Base-by-base conservation (phyloP, 2,113 vertebrate genomes). In the Platichthys flesus region DNA sequence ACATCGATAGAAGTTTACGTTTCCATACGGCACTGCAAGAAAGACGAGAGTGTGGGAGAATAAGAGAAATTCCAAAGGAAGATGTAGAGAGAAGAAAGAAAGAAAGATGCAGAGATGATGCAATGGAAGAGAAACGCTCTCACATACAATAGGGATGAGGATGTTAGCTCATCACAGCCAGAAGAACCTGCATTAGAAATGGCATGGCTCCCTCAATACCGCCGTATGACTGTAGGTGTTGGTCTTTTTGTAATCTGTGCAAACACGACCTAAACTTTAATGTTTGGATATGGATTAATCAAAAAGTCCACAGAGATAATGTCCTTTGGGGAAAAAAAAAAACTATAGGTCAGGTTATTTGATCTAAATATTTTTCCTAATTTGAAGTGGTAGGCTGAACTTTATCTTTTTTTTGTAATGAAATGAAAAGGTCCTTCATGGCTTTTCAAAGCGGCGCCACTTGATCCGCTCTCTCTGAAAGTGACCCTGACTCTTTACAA, bases 401-500 rank as follows among this genome's bases (percentile, higher is more conserved):
- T 15, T 9, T 58, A 51, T 37, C 24, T 23, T 14, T 45, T 58
- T 5, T 60, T 54, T 42, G 23, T 13, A 5, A 31, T n/a, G 8
- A 35, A 75, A 21, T 40, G 56, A 58, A 31, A 76, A 69, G 37
- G 15, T 14, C 52, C 4, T 24, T 10, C 5, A 69, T 66, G 47
- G 16, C 18, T 42, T 76, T 60, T 20, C 63, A 42, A 15, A 52
- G 20, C 3, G 56, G 31, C 57, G 6, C 9, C 7, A 37, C 23
- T 28, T 0, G 12, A 28, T 24, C 56, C 14, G 9, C 10, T 52
- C 47, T 78, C 37, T 6, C 54, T 26, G 16, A 13, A 51, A 67
- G 40, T 45, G 21, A 62, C 51, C 31, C 14, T 40, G 49, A 61
- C 59, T 78, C 70, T 60, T 21, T 18, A 37, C 26, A 74, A 56